Base-by-base conservation (phyloP, 1,140 invertebrate species). In the Trigoniulus corallinus region DNA sequence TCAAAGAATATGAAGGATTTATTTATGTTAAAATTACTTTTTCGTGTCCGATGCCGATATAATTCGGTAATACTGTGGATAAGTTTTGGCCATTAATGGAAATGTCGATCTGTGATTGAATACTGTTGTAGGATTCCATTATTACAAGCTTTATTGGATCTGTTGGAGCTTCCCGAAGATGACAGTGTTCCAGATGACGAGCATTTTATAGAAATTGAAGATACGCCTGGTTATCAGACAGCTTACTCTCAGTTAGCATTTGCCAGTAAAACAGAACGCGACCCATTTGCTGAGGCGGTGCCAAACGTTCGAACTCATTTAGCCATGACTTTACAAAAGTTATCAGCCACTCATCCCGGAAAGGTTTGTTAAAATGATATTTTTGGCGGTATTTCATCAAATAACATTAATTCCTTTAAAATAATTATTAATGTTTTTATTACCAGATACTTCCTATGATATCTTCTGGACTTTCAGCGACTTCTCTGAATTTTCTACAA, bases 161-260 rank as follows among this genome's bases (percentile, higher is more conserved):
- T 93, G 48, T 88, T 95, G 64, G 91, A 96, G 70, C 68, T 91
- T 48, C 88, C 89, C 0, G 75, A 79, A 41, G 88, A 93, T 69
- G 79, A 84, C 50, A 74, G 74, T 10, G 69, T 75, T 0, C 69
- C 84, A 23, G 80, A 82, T 1, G 86, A 88, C 60, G 88, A 94
- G 67, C 80, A 88, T 63, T 83, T 87, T 61, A 74, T 84, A 37
- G 88, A 92, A 60, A 75, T 86, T 29, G 87, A 91, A 43, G 87
- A 93, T 62, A 73, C 77, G 47, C 72, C 79, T 50, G 83, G 85
- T 21, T 95, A 91, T 67, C 88, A 94, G 68, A 82, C 84, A 20
- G 79, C 83, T 41, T 96, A 88, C 64, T 82, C 84, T 13, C 84
- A 92, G 63, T 71, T 97, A 1, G 72, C 80, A 13, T 93, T 84